Base-by-base conservation (phyloP, 2,113 vertebrate species). In the Myxocyprinus asiaticus region DNA sequence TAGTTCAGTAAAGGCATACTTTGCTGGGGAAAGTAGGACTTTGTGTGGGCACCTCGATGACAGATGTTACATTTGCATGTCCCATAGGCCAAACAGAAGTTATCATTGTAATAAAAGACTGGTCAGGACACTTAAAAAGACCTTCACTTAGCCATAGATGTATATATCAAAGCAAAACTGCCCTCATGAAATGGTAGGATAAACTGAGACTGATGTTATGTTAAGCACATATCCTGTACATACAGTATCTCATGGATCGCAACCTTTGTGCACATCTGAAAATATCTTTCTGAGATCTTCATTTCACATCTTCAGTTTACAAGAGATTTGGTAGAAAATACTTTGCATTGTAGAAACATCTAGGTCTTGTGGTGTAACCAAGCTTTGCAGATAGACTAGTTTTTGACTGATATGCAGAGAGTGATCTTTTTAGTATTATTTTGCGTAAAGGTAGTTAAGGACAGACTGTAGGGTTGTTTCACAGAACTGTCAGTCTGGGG, bases 311-410 rank as follows among this genome's bases (percentile, higher is more conserved):
- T 10, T 72, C 43, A 17, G 15, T 56, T 58, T 71, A 44, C 9
- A 70, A 56, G 11, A 58, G 45, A 74, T 50, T 44, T 14, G 61
- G 8, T 81, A 68, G 55, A 82, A 77, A 51, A 45, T 9, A 47
- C 79, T 33, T 47, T 42, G 45, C 14, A 56, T 67, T 10, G 14
- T 75, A 75, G 50, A 51, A 74, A 58, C 73, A 68, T 56, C 58
- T 55, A 77, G 77, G 58, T 77, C 44, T 58, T 66, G 83, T 80
- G 68, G 64, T 81, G 33, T 80, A 76, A 66, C 66, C 9, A 58
- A 70, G 74, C 58, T 69, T 78, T 77, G 83, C 56, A 22, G 56
- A 73, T 82, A 85, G 81, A 78, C 17, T 85, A 83, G 84, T 17
- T 65, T 85, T 72, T 67, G 80, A 79, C 69, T 14, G 11, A 59